These are phyloP conservation scores for Telmatochromis sp. DNA, from an alignment of 2,113 vertebrate genomes.

Conservation along the genomic window DNA sequence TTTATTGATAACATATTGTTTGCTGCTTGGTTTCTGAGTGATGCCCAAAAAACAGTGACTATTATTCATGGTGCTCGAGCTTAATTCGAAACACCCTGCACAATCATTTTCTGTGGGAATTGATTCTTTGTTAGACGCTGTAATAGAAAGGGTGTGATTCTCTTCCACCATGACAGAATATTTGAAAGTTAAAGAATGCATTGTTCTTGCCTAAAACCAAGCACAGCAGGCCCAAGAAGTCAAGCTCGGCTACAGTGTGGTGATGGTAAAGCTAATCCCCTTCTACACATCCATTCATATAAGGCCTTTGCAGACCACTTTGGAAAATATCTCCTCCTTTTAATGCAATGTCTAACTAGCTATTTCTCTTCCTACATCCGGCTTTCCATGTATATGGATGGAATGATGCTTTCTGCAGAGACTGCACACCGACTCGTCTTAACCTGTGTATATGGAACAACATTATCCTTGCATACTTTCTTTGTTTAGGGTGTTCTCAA, in stretches of 20 bases:
- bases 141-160: neutral
- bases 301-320: neutral
- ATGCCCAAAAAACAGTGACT: constrained; percentile 35
- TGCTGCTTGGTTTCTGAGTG: constrained; percentile 23
- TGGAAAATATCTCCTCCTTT: neutral
- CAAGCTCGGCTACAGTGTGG: neutral
- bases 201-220: neutral
- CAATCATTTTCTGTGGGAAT: neutral
- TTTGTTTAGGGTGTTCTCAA: neutral
- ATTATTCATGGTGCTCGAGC: constrained; percentile 46
- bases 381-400: neutral
- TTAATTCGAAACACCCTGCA: constrained; percentile 53
- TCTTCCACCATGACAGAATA: neutral
- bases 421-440: neutral
- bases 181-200: neutral
- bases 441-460: neutral
- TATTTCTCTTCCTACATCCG: neutral
- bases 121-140: neutral
- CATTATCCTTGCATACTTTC: neutral
- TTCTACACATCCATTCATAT: neutral
- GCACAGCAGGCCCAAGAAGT: neutral
- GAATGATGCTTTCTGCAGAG: neutral
- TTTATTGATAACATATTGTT: constrained; percentile 53
- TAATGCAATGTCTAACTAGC: neutral
- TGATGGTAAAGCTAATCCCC: neutral